A percentile compares a stretch with the other conserved stretches of the same genome.
These are phyloP conservation scores for Fopius arisanus DNA, from an alignment of 1,140 invertebrate species.

Conservation along the genomic window DNA sequence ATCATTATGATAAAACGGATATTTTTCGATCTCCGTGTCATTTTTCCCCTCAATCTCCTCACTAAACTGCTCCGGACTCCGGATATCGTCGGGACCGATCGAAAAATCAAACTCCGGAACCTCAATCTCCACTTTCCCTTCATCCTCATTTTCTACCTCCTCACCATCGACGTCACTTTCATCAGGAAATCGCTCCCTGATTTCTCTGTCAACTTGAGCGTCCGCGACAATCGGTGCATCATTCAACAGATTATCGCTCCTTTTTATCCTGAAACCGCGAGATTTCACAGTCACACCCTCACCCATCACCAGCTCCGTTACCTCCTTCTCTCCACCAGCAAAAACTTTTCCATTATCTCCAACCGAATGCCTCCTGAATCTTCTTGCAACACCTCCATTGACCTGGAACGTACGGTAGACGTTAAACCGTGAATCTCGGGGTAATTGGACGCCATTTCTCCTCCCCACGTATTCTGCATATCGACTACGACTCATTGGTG, in stretches of 20 bases:
- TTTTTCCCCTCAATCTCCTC: slow-evolving; percentile 28
- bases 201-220: slow-evolving; percentile 49
- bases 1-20: slow-evolving; percentile 60
- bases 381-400: neutral
- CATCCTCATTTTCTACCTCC: slow-evolving; percentile 26
- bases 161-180: slow-evolving; percentile 5
- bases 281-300: neutral
- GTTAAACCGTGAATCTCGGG: slow-evolving; percentile 4
- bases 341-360: slow-evolving; percentile 5
- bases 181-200: slow-evolving; percentile 46
- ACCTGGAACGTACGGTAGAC: neutral
- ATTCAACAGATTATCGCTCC: slow-evolving; percentile 37
- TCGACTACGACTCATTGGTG: slow-evolving; percentile 30
- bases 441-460: slow-evolving; percentile 7
- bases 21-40: slow-evolving; percentile 51
- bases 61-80: slow-evolving; percentile 33
- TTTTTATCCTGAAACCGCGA: neutral
- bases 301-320: neutral
- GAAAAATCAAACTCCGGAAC: slow-evolving; percentile 50
- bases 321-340: neutral
- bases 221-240: slow-evolving; percentile 41
- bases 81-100: slow-evolving; percentile 37
- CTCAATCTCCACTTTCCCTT: slow-evolving; percentile 44
- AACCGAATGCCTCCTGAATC: neutral
- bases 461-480: slow-evolving; percentile 33